These are phyloP conservation scores for Gobio gobio DNA, from an alignment of 2,113 vertebrate genomes.

Conservation along the genomic window DNA sequence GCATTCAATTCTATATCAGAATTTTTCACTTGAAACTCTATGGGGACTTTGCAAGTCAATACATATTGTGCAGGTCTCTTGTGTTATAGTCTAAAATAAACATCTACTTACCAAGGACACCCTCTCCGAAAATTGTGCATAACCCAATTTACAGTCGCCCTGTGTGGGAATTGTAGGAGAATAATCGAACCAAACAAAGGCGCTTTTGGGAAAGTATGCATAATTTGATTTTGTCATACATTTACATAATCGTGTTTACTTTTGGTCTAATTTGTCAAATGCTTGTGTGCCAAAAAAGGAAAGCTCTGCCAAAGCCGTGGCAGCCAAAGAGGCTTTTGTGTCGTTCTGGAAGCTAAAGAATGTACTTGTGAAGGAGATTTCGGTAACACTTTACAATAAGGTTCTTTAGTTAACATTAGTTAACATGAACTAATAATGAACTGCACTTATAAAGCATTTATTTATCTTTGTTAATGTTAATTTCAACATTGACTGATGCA, in stretches of 20 bases:
- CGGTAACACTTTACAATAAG: too few species aligned
- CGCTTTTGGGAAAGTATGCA: conserved; percentile 68
- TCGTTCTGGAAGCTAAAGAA: background rate
- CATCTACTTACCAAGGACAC: conserved; percentile 28
- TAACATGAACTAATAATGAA: too few species aligned
- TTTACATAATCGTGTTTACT: conserved; percentile 74
- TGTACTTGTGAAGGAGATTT: background rate
- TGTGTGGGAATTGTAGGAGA: conserved; percentile 5
- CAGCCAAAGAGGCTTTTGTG: conserved; percentile 17
- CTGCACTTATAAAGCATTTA: too few species aligned
- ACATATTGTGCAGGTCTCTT: background rate
- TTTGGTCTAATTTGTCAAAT: conserved; percentile 53
- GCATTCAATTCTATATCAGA: background rate
- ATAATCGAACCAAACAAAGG: conserved; percentile 69
- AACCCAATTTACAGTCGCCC: background rate
- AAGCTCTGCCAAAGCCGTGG: conserved; percentile 22
- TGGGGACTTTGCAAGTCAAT: background rate
- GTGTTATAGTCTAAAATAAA: background rate
- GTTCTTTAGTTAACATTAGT: too few species aligned
- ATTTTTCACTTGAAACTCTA: background rate
- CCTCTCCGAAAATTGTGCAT: background rate
- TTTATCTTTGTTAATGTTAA: too few species aligned
- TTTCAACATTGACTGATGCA: too few species aligned
- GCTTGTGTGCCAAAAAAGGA: conserved; percentile 34
- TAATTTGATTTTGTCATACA: conserved; percentile 72